Evolutionary conservation across 1,140 invertebrate species (phyloP).

Genomic region (Bombus terrestris): DNA sequence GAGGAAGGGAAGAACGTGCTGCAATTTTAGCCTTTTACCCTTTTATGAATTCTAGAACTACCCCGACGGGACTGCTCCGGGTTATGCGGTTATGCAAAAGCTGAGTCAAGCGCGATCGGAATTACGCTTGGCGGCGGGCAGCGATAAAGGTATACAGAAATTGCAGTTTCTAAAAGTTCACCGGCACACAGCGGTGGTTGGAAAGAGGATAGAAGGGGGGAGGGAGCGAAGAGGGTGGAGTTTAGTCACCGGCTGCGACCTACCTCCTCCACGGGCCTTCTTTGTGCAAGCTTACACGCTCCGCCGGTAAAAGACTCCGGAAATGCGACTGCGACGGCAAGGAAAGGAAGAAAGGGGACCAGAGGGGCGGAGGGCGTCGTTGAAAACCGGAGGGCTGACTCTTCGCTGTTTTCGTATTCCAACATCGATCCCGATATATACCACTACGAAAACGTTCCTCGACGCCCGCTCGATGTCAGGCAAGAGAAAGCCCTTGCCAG

Average conservation of each 20-base stretch:
- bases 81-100: conserved; percentile 70
- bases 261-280: conserved; percentile 23
- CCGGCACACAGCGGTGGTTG: not conserved
- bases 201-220: not conserved
- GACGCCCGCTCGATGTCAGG: not conserved
- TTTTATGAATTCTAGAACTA: conserved; percentile 68
- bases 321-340: conserved; percentile 57
- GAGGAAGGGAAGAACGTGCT: conserved; percentile 19
- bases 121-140: conserved; percentile 65
- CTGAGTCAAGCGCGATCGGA: conserved; percentile 73
- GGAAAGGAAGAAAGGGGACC: not conserved
- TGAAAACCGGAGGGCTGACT: conserved; percentile 37
- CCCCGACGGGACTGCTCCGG: conserved; percentile 55
- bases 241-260: conserved; percentile 50
- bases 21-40: conserved; percentile 63
- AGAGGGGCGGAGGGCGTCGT: not conserved
- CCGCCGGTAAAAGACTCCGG: conserved; percentile 62
- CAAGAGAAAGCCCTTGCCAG: not conserved
- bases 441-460: not conserved
- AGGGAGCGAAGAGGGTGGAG: not conserved
- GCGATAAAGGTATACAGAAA: conserved; percentile 72
- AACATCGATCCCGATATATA: conserved; percentile 63
- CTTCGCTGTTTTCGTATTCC: conserved; percentile 67
- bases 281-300: conserved; percentile 52
- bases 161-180: conserved; percentile 67